These are phyloP conservation scores for Dendrolimus houi DNA, from an alignment of 2,888 invertebrate species.

Conservation along the genomic window DNA sequence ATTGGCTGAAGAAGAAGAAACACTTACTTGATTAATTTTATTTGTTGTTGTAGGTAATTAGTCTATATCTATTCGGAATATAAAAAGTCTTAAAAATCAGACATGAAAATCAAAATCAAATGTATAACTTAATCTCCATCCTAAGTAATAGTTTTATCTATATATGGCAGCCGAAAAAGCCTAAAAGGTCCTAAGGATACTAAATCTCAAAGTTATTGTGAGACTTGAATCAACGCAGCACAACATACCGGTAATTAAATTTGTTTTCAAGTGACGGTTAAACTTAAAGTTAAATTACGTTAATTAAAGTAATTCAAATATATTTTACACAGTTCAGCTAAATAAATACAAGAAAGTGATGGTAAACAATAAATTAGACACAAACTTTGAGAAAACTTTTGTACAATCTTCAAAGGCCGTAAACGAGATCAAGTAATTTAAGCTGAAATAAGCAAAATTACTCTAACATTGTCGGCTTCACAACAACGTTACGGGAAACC, in stretches of 20 bases:
- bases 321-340: conserved; percentile 44
- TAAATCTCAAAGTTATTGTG: too few species aligned
- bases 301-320: conserved; percentile 36
- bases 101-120: too few species aligned
- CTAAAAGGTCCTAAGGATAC: too few species aligned
- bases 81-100: too few species aligned
- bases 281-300: conserved; percentile 7
- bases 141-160: too few species aligned
- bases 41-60: too few species aligned
- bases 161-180: too few species aligned
- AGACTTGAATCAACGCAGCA: background rate
- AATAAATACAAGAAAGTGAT: conserved; percentile 60
- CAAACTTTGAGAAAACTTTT: conserved; percentile 63
- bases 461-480: conserved; percentile 56
- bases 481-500: conserved; percentile 45
- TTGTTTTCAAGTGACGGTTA: background rate
- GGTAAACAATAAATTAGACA: conserved; percentile 69
- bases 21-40: too few species aligned
- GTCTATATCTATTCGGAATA: too few species aligned
- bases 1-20: too few species aligned
- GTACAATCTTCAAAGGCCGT: conserved; percentile 67
- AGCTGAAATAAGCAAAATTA: conserved; percentile 69
- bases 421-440: conserved; percentile 72
- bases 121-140: too few species aligned
- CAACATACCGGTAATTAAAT: conserved; percentile 2